Evolutionary conservation across 1,140 invertebrate species (phyloP).

Genomic region (Tetragnatha versicolor): DNA sequence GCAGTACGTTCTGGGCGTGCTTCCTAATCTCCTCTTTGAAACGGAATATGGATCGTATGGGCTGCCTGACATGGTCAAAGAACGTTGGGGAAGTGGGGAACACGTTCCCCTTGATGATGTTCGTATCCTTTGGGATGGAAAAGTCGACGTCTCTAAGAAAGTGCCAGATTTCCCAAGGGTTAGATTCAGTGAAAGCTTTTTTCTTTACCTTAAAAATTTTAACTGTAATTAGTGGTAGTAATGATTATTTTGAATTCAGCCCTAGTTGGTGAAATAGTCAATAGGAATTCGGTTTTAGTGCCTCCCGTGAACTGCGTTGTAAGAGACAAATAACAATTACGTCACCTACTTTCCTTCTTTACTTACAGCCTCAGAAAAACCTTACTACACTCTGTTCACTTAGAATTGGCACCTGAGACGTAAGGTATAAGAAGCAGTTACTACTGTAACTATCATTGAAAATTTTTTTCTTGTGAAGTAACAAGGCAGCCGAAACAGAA

Average conservation of each 20-base stretch:
- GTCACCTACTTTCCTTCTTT: too few relatives aligned
- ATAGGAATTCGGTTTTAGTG: too few relatives aligned
- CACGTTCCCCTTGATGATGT: background rate
- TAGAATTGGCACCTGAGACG: too few relatives aligned
- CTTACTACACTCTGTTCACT: too few relatives aligned
- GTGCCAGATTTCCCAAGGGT: background rate
- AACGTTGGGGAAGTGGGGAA: conserved; percentile 48
- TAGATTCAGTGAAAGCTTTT: background rate
- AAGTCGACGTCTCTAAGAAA: background rate
- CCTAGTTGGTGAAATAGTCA: background rate
- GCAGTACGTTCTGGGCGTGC: background rate
- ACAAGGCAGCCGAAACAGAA: too few relatives aligned
- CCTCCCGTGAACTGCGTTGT: too few relatives aligned
- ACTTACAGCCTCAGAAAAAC: too few relatives aligned
- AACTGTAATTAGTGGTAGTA: background rate
- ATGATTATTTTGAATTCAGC: background rate
- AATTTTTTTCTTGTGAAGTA: too few relatives aligned
- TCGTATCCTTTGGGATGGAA: background rate
- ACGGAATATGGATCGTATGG: background rate
- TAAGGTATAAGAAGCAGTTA: too few relatives aligned
- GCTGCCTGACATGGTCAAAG: conserved; percentile 17
- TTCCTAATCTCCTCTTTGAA: background rate
- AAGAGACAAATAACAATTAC: too few relatives aligned
- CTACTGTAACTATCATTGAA: too few relatives aligned
- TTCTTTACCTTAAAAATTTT: background rate